Conservation (phyloP, 2,797 vertebrate genomes). For the Peromyscus attwateri region DNA sequence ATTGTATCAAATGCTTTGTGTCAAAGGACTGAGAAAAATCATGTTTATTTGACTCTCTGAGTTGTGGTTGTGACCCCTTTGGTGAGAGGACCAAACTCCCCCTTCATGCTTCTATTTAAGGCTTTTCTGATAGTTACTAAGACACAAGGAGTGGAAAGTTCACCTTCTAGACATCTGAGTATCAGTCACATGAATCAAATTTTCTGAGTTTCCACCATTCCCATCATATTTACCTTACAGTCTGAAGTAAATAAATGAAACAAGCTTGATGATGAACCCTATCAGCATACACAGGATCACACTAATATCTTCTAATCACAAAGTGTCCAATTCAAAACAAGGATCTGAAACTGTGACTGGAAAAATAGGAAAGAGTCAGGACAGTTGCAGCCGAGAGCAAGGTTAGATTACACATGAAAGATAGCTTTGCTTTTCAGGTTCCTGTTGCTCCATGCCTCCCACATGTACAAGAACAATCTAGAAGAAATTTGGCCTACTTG, state of each 20-base stretch:
- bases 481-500: neutral
- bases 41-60: neutral
- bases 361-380: neutral
- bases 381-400: neutral
- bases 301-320: slow-evolving; percentile 24
- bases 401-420: neutral
- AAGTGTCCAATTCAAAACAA: slow-evolving; percentile 8
- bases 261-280: slow-evolving; percentile 15
- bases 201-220: neutral
- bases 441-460: neutral
- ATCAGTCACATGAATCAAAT: neutral
- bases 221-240: slow-evolving; percentile 19
- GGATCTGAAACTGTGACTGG: neutral
- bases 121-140: neutral
- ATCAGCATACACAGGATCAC: neutral
- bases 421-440: neutral
- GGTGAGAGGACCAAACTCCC: neutral
- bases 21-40: neutral
- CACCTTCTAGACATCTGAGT: neutral
- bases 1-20: neutral
- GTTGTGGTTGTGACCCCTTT: neutral
- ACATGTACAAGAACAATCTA: neutral
- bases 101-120: no score
- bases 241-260: slow-evolving; percentile 35
- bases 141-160: neutral